Evolutionary conservation across 2,888 invertebrate species (phyloP).

Genomic region (Leptarthrus brevirostris): DNA sequence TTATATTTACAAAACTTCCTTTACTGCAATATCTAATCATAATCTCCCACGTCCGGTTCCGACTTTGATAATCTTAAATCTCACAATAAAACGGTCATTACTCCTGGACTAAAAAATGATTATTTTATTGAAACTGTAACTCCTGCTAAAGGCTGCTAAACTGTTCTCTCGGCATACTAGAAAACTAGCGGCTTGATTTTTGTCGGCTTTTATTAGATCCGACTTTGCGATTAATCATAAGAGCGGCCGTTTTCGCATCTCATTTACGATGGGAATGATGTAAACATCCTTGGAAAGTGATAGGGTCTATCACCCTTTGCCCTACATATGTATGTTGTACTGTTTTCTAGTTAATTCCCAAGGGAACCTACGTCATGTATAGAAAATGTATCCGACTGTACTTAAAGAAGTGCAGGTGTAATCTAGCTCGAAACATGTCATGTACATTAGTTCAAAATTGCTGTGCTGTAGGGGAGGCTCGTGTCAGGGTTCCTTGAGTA

Average conservation of each 20-base stretch:
- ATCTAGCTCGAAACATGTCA: too few species aligned
- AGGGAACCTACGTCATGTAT: slow-evolving; percentile 20
- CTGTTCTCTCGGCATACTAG: too few species aligned
- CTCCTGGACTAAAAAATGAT: not conserved
- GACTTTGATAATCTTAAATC: slow-evolving; percentile 5
- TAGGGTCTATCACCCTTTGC: slow-evolving; percentile 30
- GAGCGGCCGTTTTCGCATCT: slow-evolving; percentile 26
- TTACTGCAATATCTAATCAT: too few species aligned
- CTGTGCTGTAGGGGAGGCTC: not conserved
- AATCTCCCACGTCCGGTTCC: slow-evolving; percentile 25
- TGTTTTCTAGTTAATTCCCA: not conserved
- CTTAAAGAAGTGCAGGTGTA: slow-evolving; percentile 23
- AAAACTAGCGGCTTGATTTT: not conserved
- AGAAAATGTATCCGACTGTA: not conserved
- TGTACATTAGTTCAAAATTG: too few species aligned
- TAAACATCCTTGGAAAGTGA: slow-evolving; percentile 22
- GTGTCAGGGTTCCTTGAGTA: too few species aligned
- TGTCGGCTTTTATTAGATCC: slow-evolving; percentile 37
- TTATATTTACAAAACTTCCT: too few species aligned
- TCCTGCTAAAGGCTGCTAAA: not conserved
- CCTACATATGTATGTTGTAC: slow-evolving; percentile 11
- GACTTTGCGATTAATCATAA: slow-evolving; percentile 22
- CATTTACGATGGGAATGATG: slow-evolving; percentile 40
- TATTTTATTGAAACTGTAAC: not conserved
- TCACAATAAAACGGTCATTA: slow-evolving; percentile 22